These are phyloP conservation scores for Ostrea edulis DNA, from an alignment of 1,140 invertebrate species.

Conservation along the genomic window DNA sequence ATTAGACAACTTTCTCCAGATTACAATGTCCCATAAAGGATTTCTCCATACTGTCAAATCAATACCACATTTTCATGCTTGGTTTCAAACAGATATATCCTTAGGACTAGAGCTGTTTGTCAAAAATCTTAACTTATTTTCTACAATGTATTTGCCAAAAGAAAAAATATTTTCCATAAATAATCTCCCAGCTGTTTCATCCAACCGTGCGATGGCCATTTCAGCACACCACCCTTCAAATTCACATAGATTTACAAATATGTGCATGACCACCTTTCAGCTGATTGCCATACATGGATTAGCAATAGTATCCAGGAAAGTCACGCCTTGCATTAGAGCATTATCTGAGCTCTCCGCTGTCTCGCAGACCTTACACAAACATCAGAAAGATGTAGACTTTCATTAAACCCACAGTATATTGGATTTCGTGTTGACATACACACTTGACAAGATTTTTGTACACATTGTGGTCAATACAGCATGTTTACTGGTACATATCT, in stretches of 20 bases:
- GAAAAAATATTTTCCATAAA: not conserved
- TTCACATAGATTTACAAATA: slow-evolving; percentile 4
- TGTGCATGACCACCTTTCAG: not conserved
- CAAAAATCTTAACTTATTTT: not conserved
- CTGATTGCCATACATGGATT: not conserved
- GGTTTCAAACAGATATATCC: too few relatives aligned
- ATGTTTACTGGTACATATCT: too few relatives aligned
- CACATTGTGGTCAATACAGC: not conserved
- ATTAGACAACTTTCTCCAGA: not conserved
- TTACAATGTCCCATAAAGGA: not conserved
- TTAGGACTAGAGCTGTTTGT: not conserved
- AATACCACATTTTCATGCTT: too few relatives aligned
- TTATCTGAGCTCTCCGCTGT: not conserved
- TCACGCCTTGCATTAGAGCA: not conserved
- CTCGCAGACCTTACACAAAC: not conserved
- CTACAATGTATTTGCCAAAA: not conserved
- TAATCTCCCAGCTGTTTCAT: not conserved
- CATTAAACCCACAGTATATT: slow-evolving; percentile 2
- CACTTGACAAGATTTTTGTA: not conserved
- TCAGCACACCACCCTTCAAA: not conserved
- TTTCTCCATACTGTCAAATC: too few relatives aligned
- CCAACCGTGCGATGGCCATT: not conserved
- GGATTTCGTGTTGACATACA: not conserved
- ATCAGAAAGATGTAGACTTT: not conserved
- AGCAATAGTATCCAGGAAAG: not conserved